Percentiles rank a stretch among this genome's conserved stretches.
Conservation (phyloP, 1,140 invertebrate genomes). For the Mactra quadrangularis region DNA sequence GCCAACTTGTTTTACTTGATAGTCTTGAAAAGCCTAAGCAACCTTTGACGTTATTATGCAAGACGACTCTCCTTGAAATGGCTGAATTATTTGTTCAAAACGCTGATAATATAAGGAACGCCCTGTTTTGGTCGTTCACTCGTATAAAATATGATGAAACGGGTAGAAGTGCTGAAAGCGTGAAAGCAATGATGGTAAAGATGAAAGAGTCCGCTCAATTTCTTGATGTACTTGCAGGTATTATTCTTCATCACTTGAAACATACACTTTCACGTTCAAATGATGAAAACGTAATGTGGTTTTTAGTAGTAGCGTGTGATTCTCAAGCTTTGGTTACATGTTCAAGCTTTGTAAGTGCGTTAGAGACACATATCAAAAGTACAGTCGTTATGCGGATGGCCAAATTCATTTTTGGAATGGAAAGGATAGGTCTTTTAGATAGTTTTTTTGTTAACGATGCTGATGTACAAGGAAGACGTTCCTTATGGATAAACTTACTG, state of each 20-base stretch:
- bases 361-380: slow-evolving; percentile 13
- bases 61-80: slow-evolving; percentile 33
- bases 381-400: slow-evolving; percentile 32
- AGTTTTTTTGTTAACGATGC: slow-evolving; percentile 20
- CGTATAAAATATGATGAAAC: slow-evolving; percentile 62
- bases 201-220: slow-evolving; percentile 19
- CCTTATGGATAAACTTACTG: slow-evolving; percentile 2
- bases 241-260: slow-evolving; percentile 48
- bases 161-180: slow-evolving; percentile 54
- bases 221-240: too few relatives aligned
- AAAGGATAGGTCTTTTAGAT: slow-evolving; percentile 22
- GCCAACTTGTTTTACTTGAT: slow-evolving; percentile 68
- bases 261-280: slow-evolving; percentile 14
- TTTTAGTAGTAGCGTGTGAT: slow-evolving; percentile 41
- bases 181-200: slow-evolving; percentile 51
- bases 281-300: slow-evolving; percentile 17
- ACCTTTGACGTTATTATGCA: slow-evolving; percentile 36
- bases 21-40: slow-evolving; percentile 50
- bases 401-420: slow-evolving; percentile 37
- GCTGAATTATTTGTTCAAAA: slow-evolving; percentile 58
- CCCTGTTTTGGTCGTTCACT: slow-evolving; percentile 71
- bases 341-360: slow-evolving; percentile 30
- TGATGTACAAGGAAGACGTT: not conserved
- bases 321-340: slow-evolving; percentile 13
- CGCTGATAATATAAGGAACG: slow-evolving; percentile 27